Evolutionary conservation across 2,888 invertebrate species (phyloP).

Genomic region (Andrena haemorrhoa): DNA sequence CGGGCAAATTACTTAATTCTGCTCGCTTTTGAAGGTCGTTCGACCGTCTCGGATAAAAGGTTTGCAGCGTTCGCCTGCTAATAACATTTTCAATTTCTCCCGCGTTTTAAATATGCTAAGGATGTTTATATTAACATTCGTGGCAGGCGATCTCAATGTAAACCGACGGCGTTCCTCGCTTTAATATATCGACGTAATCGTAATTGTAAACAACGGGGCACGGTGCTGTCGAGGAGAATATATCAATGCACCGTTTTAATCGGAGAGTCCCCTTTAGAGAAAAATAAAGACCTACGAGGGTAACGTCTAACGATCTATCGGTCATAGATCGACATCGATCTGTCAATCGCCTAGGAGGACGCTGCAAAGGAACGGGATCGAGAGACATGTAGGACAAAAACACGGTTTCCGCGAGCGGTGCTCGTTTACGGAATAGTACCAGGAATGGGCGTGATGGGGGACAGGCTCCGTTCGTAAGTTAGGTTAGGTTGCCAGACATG

Average conservation of each 20-base stretch:
- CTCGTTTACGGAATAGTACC: conserved; percentile 66
- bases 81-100: conserved; percentile 7
- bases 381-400: conserved; percentile 47
- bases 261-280: too few relatives aligned
- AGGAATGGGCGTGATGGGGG: conserved; percentile 82
- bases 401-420: conserved; percentile 33
- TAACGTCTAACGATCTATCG: conserved; percentile 31
- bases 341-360: conserved; percentile 37
- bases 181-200: conserved; percentile 1
- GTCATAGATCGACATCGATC: conserved; percentile 28
- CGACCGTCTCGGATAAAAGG: neutral
- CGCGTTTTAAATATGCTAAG: neutral
- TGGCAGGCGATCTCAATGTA: neutral
- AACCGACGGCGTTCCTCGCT: conserved; percentile 20
- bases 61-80: neutral
- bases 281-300: conserved; percentile 11
- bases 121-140: conserved; percentile 29
- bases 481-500: conserved; percentile 81
- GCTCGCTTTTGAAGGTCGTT: neutral
- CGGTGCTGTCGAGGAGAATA: conserved; percentile 23
- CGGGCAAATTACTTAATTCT: neutral
- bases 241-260: conserved; percentile 11
- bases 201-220: conserved; percentile 43
- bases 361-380: conserved; percentile 43
- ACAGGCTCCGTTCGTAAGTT: conserved; percentile 70